Conservation (phyloP, 2,113 vertebrate species). For the Leptodactylus fuscus region DNA sequence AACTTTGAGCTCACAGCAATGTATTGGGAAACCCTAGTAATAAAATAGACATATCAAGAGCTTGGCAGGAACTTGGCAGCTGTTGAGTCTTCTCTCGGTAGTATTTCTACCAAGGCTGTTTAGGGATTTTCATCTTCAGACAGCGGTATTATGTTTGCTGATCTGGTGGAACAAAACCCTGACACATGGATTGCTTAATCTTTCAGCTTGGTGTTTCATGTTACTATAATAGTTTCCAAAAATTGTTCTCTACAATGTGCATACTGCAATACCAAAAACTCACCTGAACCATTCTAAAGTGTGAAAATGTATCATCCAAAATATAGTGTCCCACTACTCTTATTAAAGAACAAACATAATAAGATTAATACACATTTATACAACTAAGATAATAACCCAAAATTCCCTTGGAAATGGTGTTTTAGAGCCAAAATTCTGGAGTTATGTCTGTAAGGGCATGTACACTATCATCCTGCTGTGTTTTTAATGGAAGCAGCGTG, state of each 20-base stretch:
- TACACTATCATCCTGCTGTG: no score
- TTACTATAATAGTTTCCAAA: neutral
- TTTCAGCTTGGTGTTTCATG: neutral
- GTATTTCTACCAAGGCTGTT: neutral
- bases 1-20: neutral
- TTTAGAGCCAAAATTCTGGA: no score
- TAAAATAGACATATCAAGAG: neutral
- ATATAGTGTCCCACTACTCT: no score
- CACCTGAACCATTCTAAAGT: neutral
- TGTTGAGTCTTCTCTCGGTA: neutral
- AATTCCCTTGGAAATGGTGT: no score
- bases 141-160: conserved; percentile 2
- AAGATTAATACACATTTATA: no score
- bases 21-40: neutral
- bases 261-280: neutral
- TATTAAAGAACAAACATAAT: no score
- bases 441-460: no score
- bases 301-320: no score
- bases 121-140: neutral
- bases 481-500: no score
- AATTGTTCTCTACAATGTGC: neutral
- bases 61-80: neutral
- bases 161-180: neutral
- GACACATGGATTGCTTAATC: neutral
- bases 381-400: no score